phyloP scores from a whole-genome alignment of 1,140 invertebrate genomes.

The Amyelois transitella region DNA sequence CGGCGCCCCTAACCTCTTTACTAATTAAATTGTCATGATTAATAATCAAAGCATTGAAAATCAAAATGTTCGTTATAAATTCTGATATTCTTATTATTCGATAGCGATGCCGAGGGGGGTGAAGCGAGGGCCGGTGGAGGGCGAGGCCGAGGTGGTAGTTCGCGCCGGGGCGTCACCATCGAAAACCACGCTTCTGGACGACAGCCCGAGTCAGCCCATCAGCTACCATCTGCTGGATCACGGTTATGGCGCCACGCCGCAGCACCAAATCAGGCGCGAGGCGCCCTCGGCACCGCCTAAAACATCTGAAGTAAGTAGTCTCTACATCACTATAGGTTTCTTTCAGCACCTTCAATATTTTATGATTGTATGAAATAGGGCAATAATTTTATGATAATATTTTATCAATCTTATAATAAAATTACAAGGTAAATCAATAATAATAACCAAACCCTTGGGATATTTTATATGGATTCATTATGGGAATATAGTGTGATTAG shows the following conservation, averaged over 20 bases:
- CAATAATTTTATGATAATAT: not conserved
- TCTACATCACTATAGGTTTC: not conserved
- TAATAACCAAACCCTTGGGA: too few species aligned
- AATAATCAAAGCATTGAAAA: constrained; percentile 27
- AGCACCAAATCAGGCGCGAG: constrained; percentile 80
- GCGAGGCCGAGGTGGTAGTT: constrained; percentile 65
- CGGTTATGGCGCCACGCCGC: constrained; percentile 87
- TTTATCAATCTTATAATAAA: too few species aligned
- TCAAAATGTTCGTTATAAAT: constrained; percentile 19
- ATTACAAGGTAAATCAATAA: too few species aligned
- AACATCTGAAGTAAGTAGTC: constrained; percentile 67
- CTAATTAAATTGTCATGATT: constrained; percentile 68
- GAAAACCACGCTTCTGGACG: constrained; percentile 61
- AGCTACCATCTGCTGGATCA: constrained; percentile 88
- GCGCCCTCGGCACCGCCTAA: constrained; percentile 69
- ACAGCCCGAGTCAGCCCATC: constrained; percentile 72
- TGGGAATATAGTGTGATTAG: too few species aligned
- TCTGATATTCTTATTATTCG: constrained; percentile 26
- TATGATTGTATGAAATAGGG: not conserved
- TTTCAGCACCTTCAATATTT: not conserved
- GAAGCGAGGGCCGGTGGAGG: constrained; percentile 70
- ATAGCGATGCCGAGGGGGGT: constrained; percentile 73
- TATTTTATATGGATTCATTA: too few species aligned
- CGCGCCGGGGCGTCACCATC: constrained; percentile 63
- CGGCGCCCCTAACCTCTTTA: constrained; percentile 70